Evolutionary conservation across 2,113 vertebrate species (phyloP).

Genomic region (Hippolais icterina): DNA sequence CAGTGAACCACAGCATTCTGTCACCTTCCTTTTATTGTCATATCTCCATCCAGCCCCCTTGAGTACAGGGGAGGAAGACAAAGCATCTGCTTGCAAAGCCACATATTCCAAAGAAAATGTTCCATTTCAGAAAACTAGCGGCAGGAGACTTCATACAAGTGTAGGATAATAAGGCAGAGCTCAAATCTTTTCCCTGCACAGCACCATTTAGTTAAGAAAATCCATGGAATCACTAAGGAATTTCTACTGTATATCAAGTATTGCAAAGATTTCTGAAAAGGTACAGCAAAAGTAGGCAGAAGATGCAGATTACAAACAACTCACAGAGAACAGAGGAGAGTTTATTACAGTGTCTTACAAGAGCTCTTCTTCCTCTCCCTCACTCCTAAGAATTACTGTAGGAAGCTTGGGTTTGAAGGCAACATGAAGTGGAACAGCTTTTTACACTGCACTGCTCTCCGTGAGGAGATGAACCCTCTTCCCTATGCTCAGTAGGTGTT

Average conservation of each 20-base stretch:
- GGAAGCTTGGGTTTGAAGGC: slow-evolving; percentile 5
- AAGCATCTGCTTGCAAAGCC: slow-evolving; percentile 46
- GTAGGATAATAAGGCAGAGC: slow-evolving; percentile 38
- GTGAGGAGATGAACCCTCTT: background rate
- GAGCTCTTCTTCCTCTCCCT: slow-evolving; percentile 21
- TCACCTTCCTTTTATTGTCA: slow-evolving; percentile 55
- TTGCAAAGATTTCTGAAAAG: slow-evolving; percentile 21
- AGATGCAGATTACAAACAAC: slow-evolving; percentile 48
- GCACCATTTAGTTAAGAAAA: slow-evolving; percentile 49
- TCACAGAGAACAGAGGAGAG: background rate
- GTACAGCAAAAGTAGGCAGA: slow-evolving; percentile 39
- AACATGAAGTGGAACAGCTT: background rate
- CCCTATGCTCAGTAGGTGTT: background rate
- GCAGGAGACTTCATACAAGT: background rate
- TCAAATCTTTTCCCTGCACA: slow-evolving; percentile 13
- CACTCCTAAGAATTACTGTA: background rate
- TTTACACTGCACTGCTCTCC: background rate
- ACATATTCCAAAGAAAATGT: slow-evolving; percentile 7
- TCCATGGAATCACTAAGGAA: slow-evolving; percentile 16
- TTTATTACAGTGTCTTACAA: slow-evolving; percentile 32
- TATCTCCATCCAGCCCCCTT: slow-evolving; percentile 7
- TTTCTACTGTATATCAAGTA: slow-evolving; percentile 17
- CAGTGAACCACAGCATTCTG: slow-evolving; percentile 31
- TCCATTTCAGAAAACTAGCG: slow-evolving; percentile 22
- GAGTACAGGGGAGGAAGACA: slow-evolving; percentile 22